Base-by-base conservation (phyloP, 2,888 invertebrate genomes). In the Lypha dubia region DNA sequence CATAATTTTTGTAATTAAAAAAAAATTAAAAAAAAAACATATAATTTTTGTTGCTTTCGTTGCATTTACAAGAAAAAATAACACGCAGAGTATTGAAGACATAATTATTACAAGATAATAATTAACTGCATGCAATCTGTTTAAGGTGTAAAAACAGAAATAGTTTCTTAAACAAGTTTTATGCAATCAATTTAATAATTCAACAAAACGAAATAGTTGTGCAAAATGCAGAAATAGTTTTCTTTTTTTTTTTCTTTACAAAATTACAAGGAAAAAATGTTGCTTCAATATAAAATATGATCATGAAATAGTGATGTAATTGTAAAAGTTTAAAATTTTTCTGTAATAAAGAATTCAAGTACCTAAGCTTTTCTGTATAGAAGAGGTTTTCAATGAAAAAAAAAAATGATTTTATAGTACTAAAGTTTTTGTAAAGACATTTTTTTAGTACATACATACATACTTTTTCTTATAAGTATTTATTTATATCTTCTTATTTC, bases 61-160 rank as follows among this genome's bases (percentile, higher is more conserved):
- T 62, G 28, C 49, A 35, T 62, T 81, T 75, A 68, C 68, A 75
- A 62, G 68, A 74, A 68, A 81, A 81, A 80, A n/a, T n/a, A n/a
- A 51, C 70, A 62, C 38, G 51, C 68, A 51, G 20, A 32, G 24
- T 73, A 67, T 35, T 80, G 51, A 74, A 80, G 79, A 67, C 73
- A 83, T n/a, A n/a, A n/a, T 62, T 51, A 70, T 75, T 79, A 71
- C 58, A 75, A 83, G 62, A 58, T 71, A 79, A 58, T 71, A 79
- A 83, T 83, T 83, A 79, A 79, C 83, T 83, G 79, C 83, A 83
- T 83, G 83, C 83, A 70, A 83, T 71, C 68, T 65, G 41, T 79
- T 75, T 79, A 51, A 56, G 56, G 76, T 77, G 67, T 49, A 79
- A 79, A 65, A 74, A 51, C 41, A 68, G 49, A 58, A 77, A 77